Evolutionary conservation across 2,888 invertebrate genomes (phyloP), one percentile per base, ranked within the genome.

Genomic region (Xestia sexstrigata): DNA sequence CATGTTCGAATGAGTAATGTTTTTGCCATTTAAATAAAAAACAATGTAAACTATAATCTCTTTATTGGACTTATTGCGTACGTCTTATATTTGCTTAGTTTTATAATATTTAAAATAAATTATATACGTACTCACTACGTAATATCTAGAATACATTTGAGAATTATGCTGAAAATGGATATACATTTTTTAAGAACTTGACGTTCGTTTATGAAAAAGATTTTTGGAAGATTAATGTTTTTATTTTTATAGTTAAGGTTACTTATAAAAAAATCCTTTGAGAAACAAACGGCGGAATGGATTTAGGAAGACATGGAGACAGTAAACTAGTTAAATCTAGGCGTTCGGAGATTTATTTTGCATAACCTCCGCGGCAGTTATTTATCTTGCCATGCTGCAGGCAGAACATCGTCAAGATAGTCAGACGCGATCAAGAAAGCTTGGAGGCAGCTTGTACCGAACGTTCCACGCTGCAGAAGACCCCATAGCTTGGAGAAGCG

Each of bases 31-130:
- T 8, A 30, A 60, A 30, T 58, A n/a, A 42, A 86, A 83, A 58
- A 15, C 81, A 17, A 60, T 45, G 0, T 70, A 81, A 84, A 87
- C 75, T 81, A 88, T 87, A 78, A 87, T 87, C 83, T 87, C 82
- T 83, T 88, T 87, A 87, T 69, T 87, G 74, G 79, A 86, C 76
- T 83, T 80, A 76, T 73, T 75, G 74, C 72, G 73, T 76, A 76
- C 5, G 4, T 30, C 75, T 67, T 70, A 70, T n/a, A 81, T 65
- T 52, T 60, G 66, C 45, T 69, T 81, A 75, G 1, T 68, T 79
- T 23, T 52, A 72, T 70, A 74, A 71, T 83, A 70, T 35, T 69
- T 70, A 70, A 20, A 87, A 87, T 86, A 87, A 86, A 80, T 87
- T 85, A 86, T 63, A 80, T 80, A 73, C 81, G 74, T 86, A 73